Evolutionary conservation across 2,888 invertebrate genomes (phyloP), one percentile per base, ranked within the genome.

Genomic region (Dorcus hopei): DNA sequence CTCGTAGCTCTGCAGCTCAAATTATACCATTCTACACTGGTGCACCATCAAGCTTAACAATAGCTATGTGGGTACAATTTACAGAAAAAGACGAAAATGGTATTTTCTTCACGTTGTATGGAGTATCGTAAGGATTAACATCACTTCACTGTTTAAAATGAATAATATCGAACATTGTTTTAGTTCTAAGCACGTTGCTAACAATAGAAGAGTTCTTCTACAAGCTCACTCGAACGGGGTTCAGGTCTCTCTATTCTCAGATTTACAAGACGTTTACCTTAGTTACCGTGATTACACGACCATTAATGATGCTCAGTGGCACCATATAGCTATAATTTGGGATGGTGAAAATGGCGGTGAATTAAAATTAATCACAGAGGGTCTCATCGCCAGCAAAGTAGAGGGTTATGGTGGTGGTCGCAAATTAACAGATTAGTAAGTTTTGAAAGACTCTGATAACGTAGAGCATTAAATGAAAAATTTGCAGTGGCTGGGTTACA

Each of bases 61-160:
- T 98, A 54, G 95, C 93, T 14, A 86, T 97, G 87, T 98, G 98
- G 98, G 94, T 98, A 0, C 94, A 96, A 76, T 98, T 94, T 72
- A 91, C 93, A 0, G 90, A 90, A 72, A 88, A 88, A 78, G 95
- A 95, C 70, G 95, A 94, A 79, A 91, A 90, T 60, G 97, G 97
- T 65, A 91, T 93, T 57, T 95, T 97, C 86, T 93, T 95, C 72
- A 95, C 95, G 0, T 84, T 97, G 4, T 97, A 96, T 75, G 89
- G 90, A 63, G 95, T 96, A 52, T 88, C 90, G 88, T 90, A 82
- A 76, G 80, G 72, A 48, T 16, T 40, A 54, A 33, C 7, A 3
- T 53, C 41, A 9, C 11, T 40, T 43, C 8, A 57, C 42, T 9
- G 11, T 51, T 40, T 47, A 23, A n/a, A 16, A 47, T 16, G 3